Evolutionary conservation across 2,797 vertebrate genomes (phyloP).

Genomic region (Protosalanx chinensis): DNA sequence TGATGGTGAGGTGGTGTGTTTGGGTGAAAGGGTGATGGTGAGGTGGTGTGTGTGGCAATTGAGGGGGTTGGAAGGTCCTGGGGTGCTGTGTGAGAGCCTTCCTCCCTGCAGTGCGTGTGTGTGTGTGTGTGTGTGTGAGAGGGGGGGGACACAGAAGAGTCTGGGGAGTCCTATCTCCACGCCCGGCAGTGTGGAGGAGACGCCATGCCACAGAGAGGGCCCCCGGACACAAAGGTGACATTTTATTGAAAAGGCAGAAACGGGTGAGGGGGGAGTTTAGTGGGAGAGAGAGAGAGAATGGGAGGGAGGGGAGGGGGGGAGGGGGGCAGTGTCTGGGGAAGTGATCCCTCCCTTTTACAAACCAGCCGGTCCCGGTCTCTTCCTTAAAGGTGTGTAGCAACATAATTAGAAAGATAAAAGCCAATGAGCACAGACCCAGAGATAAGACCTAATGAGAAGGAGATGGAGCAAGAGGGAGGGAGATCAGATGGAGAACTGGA

Average conservation of each 20-base stretch:
- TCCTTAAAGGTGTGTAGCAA: constrained; percentile 70
- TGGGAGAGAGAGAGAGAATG: constrained; percentile 5
- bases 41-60: not conserved
- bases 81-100: constrained; percentile 34
- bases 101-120: constrained; percentile 47
- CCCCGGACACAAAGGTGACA: constrained; percentile 62
- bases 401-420: constrained; percentile 79
- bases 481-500: not conserved
- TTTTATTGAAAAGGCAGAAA: constrained; percentile 53
- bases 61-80: constrained; percentile 1
- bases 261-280: constrained; percentile 3
- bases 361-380: constrained; percentile 12
- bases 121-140: too few relatives aligned
- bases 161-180: constrained; percentile 69
- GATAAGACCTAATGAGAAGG: constrained; percentile 76
- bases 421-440: constrained; percentile 58
- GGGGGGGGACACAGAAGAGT: constrained; percentile 39
- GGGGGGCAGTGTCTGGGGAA: constrained; percentile 16
- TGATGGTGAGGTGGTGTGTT: constrained; percentile 4
- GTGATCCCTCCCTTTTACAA: not conserved
- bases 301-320: constrained; percentile 18
- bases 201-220: constrained; percentile 49
- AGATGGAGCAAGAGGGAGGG: constrained; percentile 37
- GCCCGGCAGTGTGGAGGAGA: constrained; percentile 51
- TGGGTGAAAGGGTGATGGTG: constrained; percentile 5